Percentiles rank a stretch among this genome's conserved stretches.
Evolutionary conservation across 2,888 invertebrate genomes (phyloP).

Genomic region (Lithophane leautieri): DNA sequence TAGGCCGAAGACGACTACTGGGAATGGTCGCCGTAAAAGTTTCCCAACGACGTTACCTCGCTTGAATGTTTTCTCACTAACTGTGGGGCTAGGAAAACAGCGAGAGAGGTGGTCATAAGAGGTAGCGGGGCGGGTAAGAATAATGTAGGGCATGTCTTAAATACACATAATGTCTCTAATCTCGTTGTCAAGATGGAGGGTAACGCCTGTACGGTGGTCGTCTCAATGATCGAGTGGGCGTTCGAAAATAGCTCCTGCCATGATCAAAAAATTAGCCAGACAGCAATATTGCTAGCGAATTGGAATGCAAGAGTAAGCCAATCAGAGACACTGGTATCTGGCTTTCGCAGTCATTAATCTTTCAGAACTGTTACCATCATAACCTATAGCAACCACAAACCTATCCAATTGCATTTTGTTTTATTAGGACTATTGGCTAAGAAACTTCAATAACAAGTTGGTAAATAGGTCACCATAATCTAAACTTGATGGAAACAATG

Average conservation of each 20-base stretch:
- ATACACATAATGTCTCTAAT: neutral
- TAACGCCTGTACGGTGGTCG: neutral
- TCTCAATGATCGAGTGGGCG: neutral
- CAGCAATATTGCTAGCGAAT: neutral
- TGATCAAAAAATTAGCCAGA: neutral
- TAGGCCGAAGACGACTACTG: constrained; percentile 68
- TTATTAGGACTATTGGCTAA: neutral
- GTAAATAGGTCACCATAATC: neutral
- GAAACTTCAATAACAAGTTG: neutral
- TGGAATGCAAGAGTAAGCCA: neutral
- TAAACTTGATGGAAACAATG: neutral
- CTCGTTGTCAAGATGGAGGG: too few species aligned
- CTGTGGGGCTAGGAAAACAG: constrained; percentile 46
- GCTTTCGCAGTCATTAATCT: neutral
- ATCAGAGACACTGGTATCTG: neutral
- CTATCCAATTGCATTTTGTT: neutral
- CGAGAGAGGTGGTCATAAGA: neutral
- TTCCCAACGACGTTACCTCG: constrained; percentile 71
- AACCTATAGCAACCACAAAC: neutral
- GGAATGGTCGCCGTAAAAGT: constrained; percentile 72
- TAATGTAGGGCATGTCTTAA: neutral
- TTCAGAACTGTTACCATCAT: neutral
- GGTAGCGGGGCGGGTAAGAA: neutral
- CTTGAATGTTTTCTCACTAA: constrained; percentile 63
- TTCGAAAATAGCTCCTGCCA: neutral